A percentile compares a stretch with the other conserved stretches of the same genome.
Conservation (phyloP, 1,140 invertebrate genomes). For the Bombus consobrinus region DNA sequence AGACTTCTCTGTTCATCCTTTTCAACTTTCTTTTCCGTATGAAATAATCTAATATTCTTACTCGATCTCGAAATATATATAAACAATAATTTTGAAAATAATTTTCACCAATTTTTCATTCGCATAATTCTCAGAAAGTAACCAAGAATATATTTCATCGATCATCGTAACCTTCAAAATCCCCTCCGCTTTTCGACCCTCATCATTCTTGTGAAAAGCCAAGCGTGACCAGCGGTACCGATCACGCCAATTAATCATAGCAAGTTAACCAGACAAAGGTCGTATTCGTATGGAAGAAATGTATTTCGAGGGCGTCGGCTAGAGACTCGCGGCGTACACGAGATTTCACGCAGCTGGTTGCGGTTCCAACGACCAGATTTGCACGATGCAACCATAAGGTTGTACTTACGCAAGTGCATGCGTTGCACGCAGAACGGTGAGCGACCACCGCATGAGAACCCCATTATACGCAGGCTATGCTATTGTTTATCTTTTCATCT, state of each 20-base stretch:
- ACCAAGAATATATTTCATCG: background rate
- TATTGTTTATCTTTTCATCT: constrained; percentile 30
- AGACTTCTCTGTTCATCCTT: no score
- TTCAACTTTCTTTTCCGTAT: background rate
- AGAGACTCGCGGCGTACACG: background rate
- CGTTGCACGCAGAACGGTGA: background rate
- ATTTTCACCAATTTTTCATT: background rate
- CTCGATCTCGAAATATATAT: background rate
- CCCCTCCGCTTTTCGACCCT: background rate
- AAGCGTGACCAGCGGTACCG: background rate
- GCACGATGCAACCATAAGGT: no score
- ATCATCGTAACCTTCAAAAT: background rate
- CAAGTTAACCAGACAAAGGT: background rate
- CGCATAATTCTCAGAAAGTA: background rate
- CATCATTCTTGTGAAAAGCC: background rate
- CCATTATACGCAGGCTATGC: background rate
- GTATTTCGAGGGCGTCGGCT: background rate
- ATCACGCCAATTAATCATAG: constrained; percentile 1
- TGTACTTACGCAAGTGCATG: no score
- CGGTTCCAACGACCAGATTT: background rate
- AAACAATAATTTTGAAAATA: no score
- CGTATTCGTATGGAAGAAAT: background rate
- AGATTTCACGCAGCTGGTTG: background rate
- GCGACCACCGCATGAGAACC: background rate
- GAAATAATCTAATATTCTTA: background rate